These are phyloP conservation scores for Oxygymnocypris stewartii DNA, from an alignment of 2,113 vertebrate species.

Conservation along the genomic window DNA sequence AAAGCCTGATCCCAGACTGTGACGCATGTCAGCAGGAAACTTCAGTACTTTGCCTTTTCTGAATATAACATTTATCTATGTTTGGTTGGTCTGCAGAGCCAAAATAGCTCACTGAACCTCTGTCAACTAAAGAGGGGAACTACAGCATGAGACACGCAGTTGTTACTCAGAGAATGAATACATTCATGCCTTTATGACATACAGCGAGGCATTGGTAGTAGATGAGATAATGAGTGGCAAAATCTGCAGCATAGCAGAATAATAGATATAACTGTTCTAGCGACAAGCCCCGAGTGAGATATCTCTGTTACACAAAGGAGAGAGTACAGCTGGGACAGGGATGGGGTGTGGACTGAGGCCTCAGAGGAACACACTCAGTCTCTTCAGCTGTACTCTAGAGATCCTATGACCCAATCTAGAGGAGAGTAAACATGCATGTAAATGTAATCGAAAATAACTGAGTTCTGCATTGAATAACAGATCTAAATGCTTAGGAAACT, in stretches of 20 bases:
- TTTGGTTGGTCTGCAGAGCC: background rate
- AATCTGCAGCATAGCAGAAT: constrained; percentile 39
- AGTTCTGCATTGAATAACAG: background rate
- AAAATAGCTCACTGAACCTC: background rate
- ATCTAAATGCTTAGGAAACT: background rate
- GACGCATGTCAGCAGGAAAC: constrained; percentile 25
- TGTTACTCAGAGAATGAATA: constrained; percentile 36
- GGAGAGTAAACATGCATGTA: background rate
- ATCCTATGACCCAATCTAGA: background rate
- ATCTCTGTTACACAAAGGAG: constrained; percentile 70
- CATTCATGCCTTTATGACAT: constrained; percentile 38
- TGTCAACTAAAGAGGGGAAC: background rate
- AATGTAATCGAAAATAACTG: background rate
- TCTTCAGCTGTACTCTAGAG: background rate
- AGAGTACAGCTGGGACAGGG: constrained; percentile 58
- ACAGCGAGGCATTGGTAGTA: constrained; percentile 29
- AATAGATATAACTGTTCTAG: constrained; percentile 51
- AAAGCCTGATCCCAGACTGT: constrained; percentile 35
- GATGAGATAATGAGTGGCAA: constrained; percentile 52
- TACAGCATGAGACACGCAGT: background rate
- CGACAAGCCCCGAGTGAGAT: constrained; percentile 81
- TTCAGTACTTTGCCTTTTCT: constrained; percentile 5
- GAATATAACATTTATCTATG: background rate
- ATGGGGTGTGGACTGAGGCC: constrained; percentile 22
- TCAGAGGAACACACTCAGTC: background rate